Base-by-base conservation (phyloP, 2,113 vertebrate species). In the Mobula birostris region DNA sequence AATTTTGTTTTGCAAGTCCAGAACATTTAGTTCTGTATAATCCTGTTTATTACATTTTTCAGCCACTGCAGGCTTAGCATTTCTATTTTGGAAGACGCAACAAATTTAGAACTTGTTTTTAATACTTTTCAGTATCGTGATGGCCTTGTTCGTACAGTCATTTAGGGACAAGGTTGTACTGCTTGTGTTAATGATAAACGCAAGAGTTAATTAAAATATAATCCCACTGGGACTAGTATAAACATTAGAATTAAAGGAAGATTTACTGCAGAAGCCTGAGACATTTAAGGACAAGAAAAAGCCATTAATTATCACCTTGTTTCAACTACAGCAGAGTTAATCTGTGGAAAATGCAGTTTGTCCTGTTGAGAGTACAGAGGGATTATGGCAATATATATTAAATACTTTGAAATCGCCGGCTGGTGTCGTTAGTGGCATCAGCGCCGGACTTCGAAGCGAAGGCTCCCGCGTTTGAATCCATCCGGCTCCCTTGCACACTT, bases 281-380 rank as follows among this genome's bases (percentile, higher is more conserved):
- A 95, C 95, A 94, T 87, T 32, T 94, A 94, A 95, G 96, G 94
- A 95, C 95, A 95, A 90, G 95, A 83, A 48, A 95, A 96, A 95
- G 95, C 95, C 94, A 95, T 85, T 93, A 94, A 95, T 96, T 96
- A 96, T 94, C 94, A 68, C 94, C 95, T 96, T 96, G 96, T 94
- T 94, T 76, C 95, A 95, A 96, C 15, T 95, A 7, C 87, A 70
- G 21, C 9, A 70, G 32, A 70, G 90, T 93, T 63, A 93, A 93
- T 48, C 66, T 93, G 85, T 40, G 29, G 8, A 29, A 88, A 88
- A 88, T 88, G 61, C 58, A 88, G 14, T 63, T 83, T 83, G 40
- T 83, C 8, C 21, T 58, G 36, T 82, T 87, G 56, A 61, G 24
- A 61, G 58, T 27, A 15, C 29, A 17, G 15, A 14, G 6, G 11